Evolutionary conservation across 2,888 invertebrate genomes (phyloP).

Genomic region (Rhamnusium bicolor): DNA sequence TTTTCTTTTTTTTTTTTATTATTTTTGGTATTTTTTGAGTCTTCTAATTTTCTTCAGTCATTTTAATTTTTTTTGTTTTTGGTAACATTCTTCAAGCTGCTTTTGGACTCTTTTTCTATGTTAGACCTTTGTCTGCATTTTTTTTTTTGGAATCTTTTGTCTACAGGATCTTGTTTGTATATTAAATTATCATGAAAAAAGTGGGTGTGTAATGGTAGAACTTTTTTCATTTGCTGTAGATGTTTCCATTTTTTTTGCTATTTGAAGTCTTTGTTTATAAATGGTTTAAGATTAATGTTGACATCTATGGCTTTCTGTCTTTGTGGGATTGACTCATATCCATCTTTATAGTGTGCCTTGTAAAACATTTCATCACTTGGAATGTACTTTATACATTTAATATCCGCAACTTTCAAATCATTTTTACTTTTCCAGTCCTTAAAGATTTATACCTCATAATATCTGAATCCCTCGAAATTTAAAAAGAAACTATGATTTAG

Average conservation of each 20-base stretch:
- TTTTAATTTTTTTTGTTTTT: slow-evolving; percentile 4
- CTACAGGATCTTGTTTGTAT: background rate
- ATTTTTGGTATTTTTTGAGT: background rate
- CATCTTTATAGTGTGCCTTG: background rate
- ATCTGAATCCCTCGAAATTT: slow-evolving; percentile 5
- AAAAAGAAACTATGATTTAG: too few species aligned
- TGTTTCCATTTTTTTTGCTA: background rate
- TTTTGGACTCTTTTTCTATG: background rate
- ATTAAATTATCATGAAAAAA: background rate
- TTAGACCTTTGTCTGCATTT: background rate
- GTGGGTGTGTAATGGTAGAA: background rate
- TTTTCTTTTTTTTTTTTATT: background rate
- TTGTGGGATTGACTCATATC: too few species aligned
- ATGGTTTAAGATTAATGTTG: background rate
- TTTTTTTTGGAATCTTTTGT: background rate
- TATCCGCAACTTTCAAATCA: background rate
- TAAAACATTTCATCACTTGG: background rate
- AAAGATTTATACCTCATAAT: too few species aligned
- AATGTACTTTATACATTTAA: background rate
- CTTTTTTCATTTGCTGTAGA: too few species aligned
- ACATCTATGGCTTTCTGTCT: background rate
- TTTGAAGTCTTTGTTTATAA: background rate
- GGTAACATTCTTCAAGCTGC: background rate
- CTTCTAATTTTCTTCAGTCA: background rate
- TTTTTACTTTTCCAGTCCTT: slow-evolving; percentile 8